Evolutionary conservation across 2,113 vertebrate genomes (phyloP).

Genomic region (Coptodon bakossiorum): DNA sequence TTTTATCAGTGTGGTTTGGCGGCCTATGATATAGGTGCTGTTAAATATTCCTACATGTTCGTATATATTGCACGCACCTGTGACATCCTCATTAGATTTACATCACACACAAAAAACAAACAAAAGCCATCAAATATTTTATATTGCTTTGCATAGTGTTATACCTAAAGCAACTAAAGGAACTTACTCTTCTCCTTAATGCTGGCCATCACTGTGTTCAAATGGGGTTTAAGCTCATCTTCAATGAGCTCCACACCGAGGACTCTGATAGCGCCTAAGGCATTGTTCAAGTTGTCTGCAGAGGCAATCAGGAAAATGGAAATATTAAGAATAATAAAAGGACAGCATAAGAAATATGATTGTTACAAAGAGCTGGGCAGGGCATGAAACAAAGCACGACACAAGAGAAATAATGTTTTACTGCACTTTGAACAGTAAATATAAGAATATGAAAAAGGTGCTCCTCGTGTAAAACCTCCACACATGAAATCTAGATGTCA

Average conservation of each 20-base stretch:
- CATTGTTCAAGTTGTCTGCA: slow-evolving; percentile 62
- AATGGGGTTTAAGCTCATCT: slow-evolving; percentile 65
- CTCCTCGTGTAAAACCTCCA: background rate
- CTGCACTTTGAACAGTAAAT: background rate
- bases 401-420: background rate
- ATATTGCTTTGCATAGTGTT: background rate
- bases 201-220: slow-evolving; percentile 60
- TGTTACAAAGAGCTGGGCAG: background rate
- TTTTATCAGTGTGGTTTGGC: background rate
- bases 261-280: slow-evolving; percentile 64
- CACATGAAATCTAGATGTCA: background rate
- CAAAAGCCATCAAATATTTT: background rate
- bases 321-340: background rate
- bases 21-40: background rate
- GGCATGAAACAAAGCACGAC: background rate
- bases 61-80: fast-evolving
- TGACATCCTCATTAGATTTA: background rate
- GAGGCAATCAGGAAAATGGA: background rate
- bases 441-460: background rate
- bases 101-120: background rate
- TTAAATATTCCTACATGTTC: background rate
- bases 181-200: slow-evolving; percentile 62
- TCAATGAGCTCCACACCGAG: slow-evolving; percentile 65
- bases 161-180: background rate
- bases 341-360: background rate